Base-by-base conservation (phyloP, 2,113 vertebrate genomes). In the Alligator sinensis region DNA sequence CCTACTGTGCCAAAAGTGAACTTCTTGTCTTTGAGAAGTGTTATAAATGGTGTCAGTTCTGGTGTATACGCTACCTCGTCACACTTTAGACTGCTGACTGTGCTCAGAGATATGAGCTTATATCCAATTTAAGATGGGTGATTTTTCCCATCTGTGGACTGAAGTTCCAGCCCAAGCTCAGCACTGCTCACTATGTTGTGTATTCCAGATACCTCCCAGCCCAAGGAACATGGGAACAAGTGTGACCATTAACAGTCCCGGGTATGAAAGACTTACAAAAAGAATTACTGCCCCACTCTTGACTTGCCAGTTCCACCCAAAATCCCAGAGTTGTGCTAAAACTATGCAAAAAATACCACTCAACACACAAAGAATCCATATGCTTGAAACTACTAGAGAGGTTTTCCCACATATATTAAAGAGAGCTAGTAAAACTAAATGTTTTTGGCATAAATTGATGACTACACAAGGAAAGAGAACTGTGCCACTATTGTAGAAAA, bases 381-480 rank as follows among this genome's bases (percentile, higher is more conserved):
- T 96, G 96, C 93, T 91, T 59, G 84, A 94, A 95, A 96, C 95
- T 92, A 94, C 95, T 93, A 90, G 95, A 94, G 91, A 95, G 95
- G 95, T 87, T 87, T 96, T 97, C 91, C 95, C 94, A 96, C 93
- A 97, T 90, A 86, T 92, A 91, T 96, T 93, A 94, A 96, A 96
- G 90, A 96, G 66, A 34, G 95, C 95, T 96, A 95, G 93, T 94
- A 96, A 91, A 88, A 91, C 84, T 96, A 95, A 96, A 96, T 97
- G 86, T 97, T 97, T 95, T 95, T 96, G 96, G 96, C 96, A 96
- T 93, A 74, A 90, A 79, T 5, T 2, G 88, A 95, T 94, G 82
- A 86, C 96, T 94, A 91, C 95, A 93, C 95, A 97, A 92, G 96
- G 95, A 94, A 93, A 97, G 96, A 94, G 96, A 96, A 93, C 21